A percentile compares a stretch with the other conserved stretches of the same genome.
phyloP scores from a whole-genome alignment of 2,113 vertebrate species.

The Coracopsis vasa region DNA sequence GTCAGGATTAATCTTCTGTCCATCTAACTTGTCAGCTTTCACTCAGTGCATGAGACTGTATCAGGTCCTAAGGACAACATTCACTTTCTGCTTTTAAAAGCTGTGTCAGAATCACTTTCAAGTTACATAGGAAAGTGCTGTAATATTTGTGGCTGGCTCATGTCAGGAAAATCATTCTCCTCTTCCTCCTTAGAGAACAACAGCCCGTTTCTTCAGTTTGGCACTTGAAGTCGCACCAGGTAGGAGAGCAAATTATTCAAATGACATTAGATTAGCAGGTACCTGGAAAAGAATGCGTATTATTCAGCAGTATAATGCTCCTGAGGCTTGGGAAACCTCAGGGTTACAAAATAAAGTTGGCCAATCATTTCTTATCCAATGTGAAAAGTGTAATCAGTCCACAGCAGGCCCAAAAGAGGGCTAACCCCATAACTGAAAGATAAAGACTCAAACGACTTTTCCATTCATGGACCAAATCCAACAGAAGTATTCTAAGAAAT shows the following conservation, averaged over 20 bases:
- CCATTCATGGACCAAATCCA: background rate
- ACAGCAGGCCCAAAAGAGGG: background rate
- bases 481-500: background rate
- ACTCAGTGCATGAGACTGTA: constrained; percentile 47
- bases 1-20: constrained; percentile 45
- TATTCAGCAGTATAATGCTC: background rate
- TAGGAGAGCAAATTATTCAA: constrained; percentile 80
- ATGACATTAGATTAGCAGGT: constrained; percentile 95
- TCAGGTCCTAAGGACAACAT: constrained; percentile 58
- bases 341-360: background rate
- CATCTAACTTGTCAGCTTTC: constrained; percentile 4
- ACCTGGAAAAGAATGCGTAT: constrained; percentile 76
- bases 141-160: constrained; percentile 52
- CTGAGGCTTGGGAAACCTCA: background rate
- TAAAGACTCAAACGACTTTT: background rate
- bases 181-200: constrained; percentile 28
- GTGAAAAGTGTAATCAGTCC: background rate
- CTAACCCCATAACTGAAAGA: background rate
- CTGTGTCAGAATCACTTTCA: constrained; percentile 59
- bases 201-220: constrained; percentile 68
- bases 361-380: background rate
- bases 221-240: constrained; percentile 72
- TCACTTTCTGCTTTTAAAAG: constrained; percentile 59
- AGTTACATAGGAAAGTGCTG: constrained; percentile 63
- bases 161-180: constrained; percentile 10